These are phyloP conservation scores for Poecile montanus DNA, from an alignment of 2,797 vertebrate species.

Conservation along the genomic window DNA sequence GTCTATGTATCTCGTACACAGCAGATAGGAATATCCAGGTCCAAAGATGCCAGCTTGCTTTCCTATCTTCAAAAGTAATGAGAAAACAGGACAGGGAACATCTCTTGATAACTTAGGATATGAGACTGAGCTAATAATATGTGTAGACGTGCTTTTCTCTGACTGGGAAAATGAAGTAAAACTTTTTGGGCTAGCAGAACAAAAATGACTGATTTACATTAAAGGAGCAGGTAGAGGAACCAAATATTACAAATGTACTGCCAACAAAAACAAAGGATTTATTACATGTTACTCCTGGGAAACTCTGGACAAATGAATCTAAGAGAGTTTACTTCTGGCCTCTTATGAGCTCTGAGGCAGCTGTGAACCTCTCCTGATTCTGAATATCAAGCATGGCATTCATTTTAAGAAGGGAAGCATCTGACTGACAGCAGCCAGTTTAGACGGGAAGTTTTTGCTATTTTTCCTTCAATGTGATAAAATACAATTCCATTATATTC, in stretches of 20 bases:
- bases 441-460: not conserved
- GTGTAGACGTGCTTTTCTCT: not conserved
- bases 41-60: not conserved
- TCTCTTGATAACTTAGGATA: not conserved
- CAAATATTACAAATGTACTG: not conserved
- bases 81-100: not conserved
- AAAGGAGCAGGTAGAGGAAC: not conserved
- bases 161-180: not conserved
- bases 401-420: not conserved
- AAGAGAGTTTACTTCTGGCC: not conserved
- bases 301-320: not conserved
- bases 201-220: not conserved
- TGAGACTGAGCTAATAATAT: not conserved
- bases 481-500: not conserved
- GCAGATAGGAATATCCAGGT: not conserved
- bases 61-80: not conserved
- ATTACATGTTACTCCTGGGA: not conserved
- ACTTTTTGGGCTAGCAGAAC: not conserved
- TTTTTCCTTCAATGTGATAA: not conserved
- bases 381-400: accelerated
- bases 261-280: not conserved
- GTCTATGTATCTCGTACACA: not conserved
- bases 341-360: not conserved
- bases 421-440: not conserved
- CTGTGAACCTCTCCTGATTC: not conserved